A percentile compares a stretch with the other conserved stretches of the same genome.
These are phyloP conservation scores for Pemphredon lugubris DNA, from an alignment of 2,888 invertebrate genomes.

Conservation along the genomic window DNA sequence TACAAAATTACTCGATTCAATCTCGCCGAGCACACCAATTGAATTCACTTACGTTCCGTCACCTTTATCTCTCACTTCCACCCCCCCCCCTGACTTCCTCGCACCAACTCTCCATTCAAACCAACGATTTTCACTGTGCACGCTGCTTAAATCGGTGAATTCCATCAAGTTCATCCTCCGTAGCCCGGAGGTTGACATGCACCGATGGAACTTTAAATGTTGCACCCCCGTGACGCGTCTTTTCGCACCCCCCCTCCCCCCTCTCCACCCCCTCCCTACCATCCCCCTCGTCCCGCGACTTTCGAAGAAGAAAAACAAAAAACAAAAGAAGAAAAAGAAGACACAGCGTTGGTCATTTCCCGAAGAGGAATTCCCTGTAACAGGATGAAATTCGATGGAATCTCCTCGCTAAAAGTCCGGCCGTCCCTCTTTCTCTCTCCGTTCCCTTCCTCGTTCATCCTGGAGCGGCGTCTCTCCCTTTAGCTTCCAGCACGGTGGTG, in stretches of 20 bases:
- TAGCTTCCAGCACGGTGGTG: conserved; percentile 60
- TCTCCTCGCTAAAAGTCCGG: conserved; percentile 25
- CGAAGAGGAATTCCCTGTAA: conserved; percentile 28
- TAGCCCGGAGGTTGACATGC: not conserved
- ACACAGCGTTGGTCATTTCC: conserved; percentile 1
- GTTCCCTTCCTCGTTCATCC: not conserved
- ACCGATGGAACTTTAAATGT: conserved; percentile 10
- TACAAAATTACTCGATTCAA: too few relatives aligned
- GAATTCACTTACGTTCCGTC: not conserved
- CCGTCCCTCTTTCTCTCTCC: not conserved
- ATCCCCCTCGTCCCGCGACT: too few relatives aligned
- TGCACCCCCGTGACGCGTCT: not conserved
- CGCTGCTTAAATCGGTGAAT: conserved; percentile 21
- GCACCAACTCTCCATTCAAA: too few relatives aligned
- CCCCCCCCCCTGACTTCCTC: not conserved
- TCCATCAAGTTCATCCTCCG: conserved; percentile 24
- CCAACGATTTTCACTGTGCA: conserved; percentile 30
- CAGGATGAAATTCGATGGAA: conserved; percentile 38
- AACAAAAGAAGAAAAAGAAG: too few relatives aligned
- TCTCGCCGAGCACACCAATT: too few relatives aligned
- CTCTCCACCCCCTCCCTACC: too few relatives aligned
- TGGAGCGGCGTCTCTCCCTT: conserved; percentile 27
- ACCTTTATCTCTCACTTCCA: not conserved
- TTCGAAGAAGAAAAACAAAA: too few relatives aligned
- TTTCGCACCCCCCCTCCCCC: too few relatives aligned